These are phyloP conservation scores for Monomorium pharaonis DNA, from an alignment of 1,140 invertebrate species.

Conservation along the genomic window DNA sequence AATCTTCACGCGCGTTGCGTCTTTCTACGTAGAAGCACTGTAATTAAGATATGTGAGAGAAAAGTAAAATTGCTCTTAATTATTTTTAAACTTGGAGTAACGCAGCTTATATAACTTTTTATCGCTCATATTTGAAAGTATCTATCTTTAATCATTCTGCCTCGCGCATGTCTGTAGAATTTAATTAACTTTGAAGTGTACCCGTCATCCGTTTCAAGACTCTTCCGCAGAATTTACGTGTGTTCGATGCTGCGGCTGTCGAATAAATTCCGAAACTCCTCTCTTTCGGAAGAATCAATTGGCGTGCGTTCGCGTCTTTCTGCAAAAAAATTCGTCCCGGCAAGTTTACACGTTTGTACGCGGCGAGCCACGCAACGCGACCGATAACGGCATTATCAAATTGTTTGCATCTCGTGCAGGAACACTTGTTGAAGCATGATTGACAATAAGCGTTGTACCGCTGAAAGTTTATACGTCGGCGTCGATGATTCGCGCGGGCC, in stretches of 20 bases:
- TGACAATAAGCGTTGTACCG: constrained; percentile 37
- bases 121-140: not conserved
- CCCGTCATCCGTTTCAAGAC: too few species aligned
- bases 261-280: not conserved
- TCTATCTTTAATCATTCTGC: not conserved
- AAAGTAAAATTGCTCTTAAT: not conserved
- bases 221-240: not conserved
- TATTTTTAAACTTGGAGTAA: not conserved
- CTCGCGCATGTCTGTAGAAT: not conserved
- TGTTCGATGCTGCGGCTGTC: not conserved
- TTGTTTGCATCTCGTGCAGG: constrained; percentile 55
- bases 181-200: not conserved
- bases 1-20: not conserved
- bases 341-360: not conserved
- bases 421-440: constrained; percentile 67
- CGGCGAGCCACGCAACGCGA: not conserved
- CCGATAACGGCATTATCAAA: constrained; percentile 47
- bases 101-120: not conserved
- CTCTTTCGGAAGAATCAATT: not conserved
- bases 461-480: constrained; percentile 18
- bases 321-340: not conserved
- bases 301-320: not conserved
- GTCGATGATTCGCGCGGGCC: not conserved
- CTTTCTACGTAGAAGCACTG: not conserved
- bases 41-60: not conserved